Evolutionary conservation across 2,888 invertebrate species (phyloP), one percentile per base, ranked within the genome.

Genomic region (Sinohyriopsis cumingii): DNA sequence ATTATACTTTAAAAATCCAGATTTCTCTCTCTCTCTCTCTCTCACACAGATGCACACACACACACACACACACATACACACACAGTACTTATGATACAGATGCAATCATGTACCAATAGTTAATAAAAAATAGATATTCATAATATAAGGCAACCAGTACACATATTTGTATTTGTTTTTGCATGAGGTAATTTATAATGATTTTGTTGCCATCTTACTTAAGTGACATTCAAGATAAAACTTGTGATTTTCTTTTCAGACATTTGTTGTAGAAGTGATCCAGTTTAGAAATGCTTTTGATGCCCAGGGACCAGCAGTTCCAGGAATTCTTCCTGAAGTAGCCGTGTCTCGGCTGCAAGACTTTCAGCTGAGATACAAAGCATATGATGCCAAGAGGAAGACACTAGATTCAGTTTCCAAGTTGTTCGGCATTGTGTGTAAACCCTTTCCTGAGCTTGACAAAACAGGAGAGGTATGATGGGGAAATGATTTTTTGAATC

Each of bases 221-320:
- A 45, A 45, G 45, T 45, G 45, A 19, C 20, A 25, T n/a, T 28
- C 9, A 25, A 24, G 28, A 12, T 28, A n/a, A n/a, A 28, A 62
- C n/a, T 24, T 67, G 60, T 61, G n/a, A 28, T 22, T 65, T 19
- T 69, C 54, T 28, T 81, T 82, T 55, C 82, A 89, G 89, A 88
- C 87, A 25, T 90, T 90, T 79, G 89, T 90, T 24, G 90, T 90
- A 54, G 90, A 90, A 77, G 90, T 90, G 63, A 89, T 90, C 62
- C 88, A 89, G 81, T 90, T 90, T 81, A 80, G 90, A 56, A 90
- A 90, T 84, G 86, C 88, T 0, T 90, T 90, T 82, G 90, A 90
- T 76, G 88, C 89, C 25, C 89, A 89, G 76, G 89, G 90, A 28
- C 89, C 90, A 2, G 84, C 86, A 33, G 87, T 89, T 19, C 88